These are phyloP conservation scores for Cladopsammia gracilis DNA, from an alignment of 64 coral and sea anemone species.

Conservation along the genomic window DNA sequence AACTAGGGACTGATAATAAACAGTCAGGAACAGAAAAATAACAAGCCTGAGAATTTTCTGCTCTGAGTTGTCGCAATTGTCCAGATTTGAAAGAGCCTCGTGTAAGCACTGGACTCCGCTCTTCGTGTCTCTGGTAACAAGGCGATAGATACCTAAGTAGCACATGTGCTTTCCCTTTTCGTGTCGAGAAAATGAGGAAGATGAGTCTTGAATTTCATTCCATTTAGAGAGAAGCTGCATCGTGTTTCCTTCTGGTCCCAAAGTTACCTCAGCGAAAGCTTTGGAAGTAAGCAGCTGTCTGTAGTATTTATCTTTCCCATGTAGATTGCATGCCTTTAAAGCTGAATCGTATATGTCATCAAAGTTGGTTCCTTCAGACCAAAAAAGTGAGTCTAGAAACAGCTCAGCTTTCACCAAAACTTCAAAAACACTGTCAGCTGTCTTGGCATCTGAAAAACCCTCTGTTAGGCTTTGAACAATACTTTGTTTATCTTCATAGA, in stretches of 20 bases:
- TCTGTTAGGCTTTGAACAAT: neutral
- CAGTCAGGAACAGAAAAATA: neutral
- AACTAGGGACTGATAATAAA: neutral
- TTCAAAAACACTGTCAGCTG: neutral
- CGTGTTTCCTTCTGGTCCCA: neutral
- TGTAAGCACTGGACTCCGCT: neutral
- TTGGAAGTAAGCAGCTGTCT: too few relatives aligned
- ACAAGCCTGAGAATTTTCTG: neutral
- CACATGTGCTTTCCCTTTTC: neutral
- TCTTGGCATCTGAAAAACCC: neutral
- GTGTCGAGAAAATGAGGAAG: too few relatives aligned
- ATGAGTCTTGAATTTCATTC: neutral
- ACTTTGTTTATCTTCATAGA: constrained; percentile 12
- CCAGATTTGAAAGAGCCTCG: neutral
- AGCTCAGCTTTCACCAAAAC: constrained; percentile 20
- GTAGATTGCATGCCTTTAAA: neutral
- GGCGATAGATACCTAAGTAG: neutral
- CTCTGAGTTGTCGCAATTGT: neutral
- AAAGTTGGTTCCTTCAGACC: neutral
- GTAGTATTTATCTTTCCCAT: too few relatives aligned
- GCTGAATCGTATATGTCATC: neutral
- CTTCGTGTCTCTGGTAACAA: neutral
- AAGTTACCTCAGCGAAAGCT: too few relatives aligned
- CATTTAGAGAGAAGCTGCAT: constrained; percentile 1
- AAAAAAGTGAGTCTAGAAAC: constrained; percentile 5